Percentiles rank a stretch among this genome's conserved stretches.
Conservation (phyloP, 1,140 invertebrate genomes). For the Prorops nasuta region DNA sequence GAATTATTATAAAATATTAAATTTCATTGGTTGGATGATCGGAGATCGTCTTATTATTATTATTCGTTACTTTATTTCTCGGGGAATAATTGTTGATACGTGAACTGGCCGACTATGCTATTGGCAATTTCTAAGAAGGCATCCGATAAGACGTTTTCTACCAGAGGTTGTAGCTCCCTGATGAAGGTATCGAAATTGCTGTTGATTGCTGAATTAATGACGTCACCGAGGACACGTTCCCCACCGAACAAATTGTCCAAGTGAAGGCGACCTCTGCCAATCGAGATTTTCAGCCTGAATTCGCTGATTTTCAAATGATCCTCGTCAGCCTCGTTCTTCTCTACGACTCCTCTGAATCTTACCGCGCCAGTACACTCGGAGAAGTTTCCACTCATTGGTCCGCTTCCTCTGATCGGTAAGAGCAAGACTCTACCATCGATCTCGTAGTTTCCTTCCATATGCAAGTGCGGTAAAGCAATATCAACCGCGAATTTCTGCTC, state of each 20-base stretch:
- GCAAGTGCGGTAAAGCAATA: constrained; percentile 58
- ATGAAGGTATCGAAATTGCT: constrained; percentile 63
- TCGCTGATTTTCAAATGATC: constrained; percentile 58
- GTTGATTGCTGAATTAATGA: constrained; percentile 65
- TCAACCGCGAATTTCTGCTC: constrained; percentile 54
- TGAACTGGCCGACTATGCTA: constrained; percentile 58
- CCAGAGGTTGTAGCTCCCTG: constrained; percentile 59
- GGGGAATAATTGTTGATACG: constrained; percentile 62
- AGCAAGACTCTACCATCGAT: constrained; percentile 63
- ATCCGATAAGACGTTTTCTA: constrained; percentile 59
- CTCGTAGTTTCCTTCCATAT: constrained; percentile 62
- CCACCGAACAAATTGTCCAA: constrained; percentile 67
- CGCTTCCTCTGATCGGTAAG: constrained; percentile 63
- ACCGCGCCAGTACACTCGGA: constrained; percentile 56
- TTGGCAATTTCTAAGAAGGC: constrained; percentile 61
- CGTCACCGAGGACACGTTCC: constrained; percentile 55
- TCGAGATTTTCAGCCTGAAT: constrained; percentile 57
- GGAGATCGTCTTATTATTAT: no score
- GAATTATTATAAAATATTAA: no score
- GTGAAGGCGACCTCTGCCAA: constrained; percentile 60
- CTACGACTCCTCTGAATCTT: not conserved
- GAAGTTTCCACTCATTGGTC: constrained; percentile 63
- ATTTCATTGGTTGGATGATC: no score
- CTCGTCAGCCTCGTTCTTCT: not conserved
- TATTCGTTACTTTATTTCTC: constrained; percentile 18